A percentile compares a stretch with the other conserved stretches of the same genome.
Conservation (phyloP, 1,140 invertebrate species). For the Streblospio benedicti region DNA sequence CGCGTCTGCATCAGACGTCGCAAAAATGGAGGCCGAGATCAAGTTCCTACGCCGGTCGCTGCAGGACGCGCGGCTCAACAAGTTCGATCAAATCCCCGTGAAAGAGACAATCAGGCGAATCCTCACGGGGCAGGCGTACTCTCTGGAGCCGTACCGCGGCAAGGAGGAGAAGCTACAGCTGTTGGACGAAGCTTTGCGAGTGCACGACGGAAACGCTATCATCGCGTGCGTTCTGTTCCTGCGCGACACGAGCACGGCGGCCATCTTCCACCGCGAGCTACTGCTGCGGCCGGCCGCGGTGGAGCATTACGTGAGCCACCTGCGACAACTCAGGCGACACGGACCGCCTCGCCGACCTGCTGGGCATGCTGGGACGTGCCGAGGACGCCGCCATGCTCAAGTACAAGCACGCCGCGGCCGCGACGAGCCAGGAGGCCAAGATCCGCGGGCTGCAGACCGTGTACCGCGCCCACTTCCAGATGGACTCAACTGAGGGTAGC, state of each 20-base stretch:
- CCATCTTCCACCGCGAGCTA: slow-evolving; percentile 39
- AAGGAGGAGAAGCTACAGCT: slow-evolving; percentile 41
- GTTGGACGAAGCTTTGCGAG: slow-evolving; percentile 37
- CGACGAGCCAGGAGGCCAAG: slow-evolving; percentile 27
- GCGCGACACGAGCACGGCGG: slow-evolving; percentile 30
- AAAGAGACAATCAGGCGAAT: slow-evolving; percentile 25
- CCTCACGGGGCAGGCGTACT: slow-evolving; percentile 30
- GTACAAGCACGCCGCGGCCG: slow-evolving; percentile 28
- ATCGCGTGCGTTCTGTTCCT: slow-evolving; percentile 41
- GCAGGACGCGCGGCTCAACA: slow-evolving; percentile 22
- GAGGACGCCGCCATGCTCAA: slow-evolving; percentile 44
- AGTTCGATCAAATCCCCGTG: slow-evolving; percentile 20
- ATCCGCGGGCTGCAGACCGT: slow-evolving; percentile 31
- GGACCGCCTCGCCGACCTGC: no score
- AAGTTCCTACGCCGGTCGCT: not conserved
- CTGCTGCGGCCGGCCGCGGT: slow-evolving; percentile 34
- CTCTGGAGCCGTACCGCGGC: slow-evolving; percentile 40
- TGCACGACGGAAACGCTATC: slow-evolving; percentile 44
- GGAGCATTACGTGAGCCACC: slow-evolving; percentile 41
- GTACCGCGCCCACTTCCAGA: slow-evolving; percentile 34
- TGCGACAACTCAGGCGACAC: no score
- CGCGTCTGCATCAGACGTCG: no score
- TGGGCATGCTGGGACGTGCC: slow-evolving; percentile 35
- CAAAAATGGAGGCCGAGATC: not conserved
- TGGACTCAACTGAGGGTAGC: slow-evolving; percentile 28